phyloP scores from a whole-genome alignment of 2,888 invertebrate species.

The Dynastes hyllus region DNA sequence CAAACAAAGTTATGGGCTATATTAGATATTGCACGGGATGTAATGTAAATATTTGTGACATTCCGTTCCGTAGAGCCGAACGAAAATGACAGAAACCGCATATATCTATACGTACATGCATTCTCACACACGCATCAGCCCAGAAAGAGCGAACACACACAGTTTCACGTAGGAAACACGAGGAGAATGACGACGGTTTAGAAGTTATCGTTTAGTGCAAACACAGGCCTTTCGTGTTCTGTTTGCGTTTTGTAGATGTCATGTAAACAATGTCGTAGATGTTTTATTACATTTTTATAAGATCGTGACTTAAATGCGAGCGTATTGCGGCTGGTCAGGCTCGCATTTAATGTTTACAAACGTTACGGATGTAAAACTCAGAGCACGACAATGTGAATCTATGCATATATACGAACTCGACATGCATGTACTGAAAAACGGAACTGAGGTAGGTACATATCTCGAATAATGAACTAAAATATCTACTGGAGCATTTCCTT shows the following conservation, averaged over 20 bases:
- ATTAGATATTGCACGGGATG: not conserved
- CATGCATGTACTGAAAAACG: not conserved
- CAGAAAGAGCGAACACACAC: slow-evolving; percentile 6
- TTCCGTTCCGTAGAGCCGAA: slow-evolving; percentile 12
- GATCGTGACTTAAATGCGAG: slow-evolving; percentile 65
- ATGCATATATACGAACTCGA: not conserved
- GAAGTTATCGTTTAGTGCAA: slow-evolving; percentile 53
- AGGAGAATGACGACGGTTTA: slow-evolving; percentile 15
- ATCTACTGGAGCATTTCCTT: not conserved
- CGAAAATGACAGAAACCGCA: slow-evolving; percentile 26
- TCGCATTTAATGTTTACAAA: slow-evolving; percentile 54
- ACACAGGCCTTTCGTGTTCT: slow-evolving; percentile 58
- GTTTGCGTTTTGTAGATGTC: slow-evolving; percentile 64
- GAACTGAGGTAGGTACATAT: not conserved
- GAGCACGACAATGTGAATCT: slow-evolving; percentile 49
- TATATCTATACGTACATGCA: slow-evolving; percentile 31
- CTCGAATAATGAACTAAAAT: not conserved
- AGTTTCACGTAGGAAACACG: not conserved
- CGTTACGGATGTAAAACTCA: slow-evolving; percentile 57
- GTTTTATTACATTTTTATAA: slow-evolving; percentile 65
- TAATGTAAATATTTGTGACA: slow-evolving; percentile 33
- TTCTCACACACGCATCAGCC: not conserved
- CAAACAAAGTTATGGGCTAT: not conserved
- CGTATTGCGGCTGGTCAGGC: slow-evolving; percentile 63
- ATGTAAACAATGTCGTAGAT: slow-evolving; percentile 66